Base-by-base conservation (phyloP, 2,888 invertebrate species). In the Stenurella melanura region DNA sequence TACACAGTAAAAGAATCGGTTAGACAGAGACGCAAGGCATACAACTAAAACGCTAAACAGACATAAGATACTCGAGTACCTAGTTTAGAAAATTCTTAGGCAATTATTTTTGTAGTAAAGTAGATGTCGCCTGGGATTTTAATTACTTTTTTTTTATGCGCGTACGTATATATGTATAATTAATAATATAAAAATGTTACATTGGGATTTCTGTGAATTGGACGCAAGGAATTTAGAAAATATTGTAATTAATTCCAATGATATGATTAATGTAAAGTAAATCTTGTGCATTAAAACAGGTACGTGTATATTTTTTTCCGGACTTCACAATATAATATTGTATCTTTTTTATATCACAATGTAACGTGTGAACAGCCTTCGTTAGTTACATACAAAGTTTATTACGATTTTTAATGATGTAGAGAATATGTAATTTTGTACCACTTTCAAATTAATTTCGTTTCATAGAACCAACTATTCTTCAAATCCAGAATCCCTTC, bases 311-410 rank as follows among this genome's bases (percentile, higher is more conserved):
- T 54, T 76, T 71, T 79, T 81, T 81, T 79, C 80, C 80, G 75
- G 78, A 78, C 58, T 79, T 79, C 74, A 77, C 54, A 74, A 78
- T 73, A 75, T 75, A 76, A 75, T 78, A 73, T 68, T 71, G 75
- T 76, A 77, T 77, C 74, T 70, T 76, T 77, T 76, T 76, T 69
- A 69, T 80, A 54, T 76, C 74, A 77, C 80, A 76, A 81, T 82
- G 75, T 80, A 83, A 83, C 84, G 85, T 85, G 85, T 84, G 85
- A 85, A 85, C 81, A 70, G 74, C 68, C 81, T 83, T 84, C 83
- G 85, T 85, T 85, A 85, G 80, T 75, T 77, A 77, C 73, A 78
- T 80, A 79, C 78, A 42, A 42, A 50, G 50, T 77, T 76, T 74
- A 80, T 77, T 75, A 73, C 74, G 60, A 76, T 78, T 78, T 75